Evolutionary conservation across 2,888 invertebrate species (phyloP).

Genomic region (Acronicta aceris): DNA sequence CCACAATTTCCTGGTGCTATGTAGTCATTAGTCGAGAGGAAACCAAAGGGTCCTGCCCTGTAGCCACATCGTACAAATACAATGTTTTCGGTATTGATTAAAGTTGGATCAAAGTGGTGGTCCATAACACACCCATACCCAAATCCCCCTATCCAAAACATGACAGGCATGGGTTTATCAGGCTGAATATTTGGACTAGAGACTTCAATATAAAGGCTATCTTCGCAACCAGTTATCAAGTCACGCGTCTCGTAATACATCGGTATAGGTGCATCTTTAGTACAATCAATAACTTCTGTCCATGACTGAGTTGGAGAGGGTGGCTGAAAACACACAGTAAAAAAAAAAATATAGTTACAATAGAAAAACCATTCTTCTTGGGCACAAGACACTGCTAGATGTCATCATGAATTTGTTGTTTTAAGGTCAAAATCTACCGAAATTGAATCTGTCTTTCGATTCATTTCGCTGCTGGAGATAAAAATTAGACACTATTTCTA

Average conservation of each 20-base stretch:
- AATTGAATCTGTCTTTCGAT: no score
- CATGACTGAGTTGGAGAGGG: slow-evolving; percentile 71
- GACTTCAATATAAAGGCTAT: slow-evolving; percentile 83
- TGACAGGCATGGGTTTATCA: slow-evolving; percentile 79
- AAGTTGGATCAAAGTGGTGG: slow-evolving; percentile 71
- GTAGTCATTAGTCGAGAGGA: slow-evolving; percentile 80
- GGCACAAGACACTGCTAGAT: no score
- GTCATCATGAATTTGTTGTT: no score
- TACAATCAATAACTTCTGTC: slow-evolving; percentile 74
- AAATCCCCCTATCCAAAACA: slow-evolving; percentile 86
- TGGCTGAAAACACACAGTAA: slow-evolving; percentile 64
- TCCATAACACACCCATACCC: slow-evolving; percentile 71
- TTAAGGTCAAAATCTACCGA: no score
- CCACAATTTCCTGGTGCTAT: slow-evolving; percentile 84
- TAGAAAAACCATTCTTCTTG: no score
- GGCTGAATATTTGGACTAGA: slow-evolving; percentile 72
- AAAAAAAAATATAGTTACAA: no score
- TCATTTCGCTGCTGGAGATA: no score
- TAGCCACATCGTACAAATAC: slow-evolving; percentile 83
- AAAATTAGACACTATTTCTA: no score
- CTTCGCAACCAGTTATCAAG: slow-evolving; percentile 74
- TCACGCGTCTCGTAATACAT: slow-evolving; percentile 22
- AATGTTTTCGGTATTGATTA: slow-evolving; percentile 73
- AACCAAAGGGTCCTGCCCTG: slow-evolving; percentile 84
- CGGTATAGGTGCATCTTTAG: slow-evolving; percentile 67